Percentiles rank a stretch among this genome's conserved stretches.
phyloP scores from a whole-genome alignment of 1,140 invertebrate species.

The Rhyzopertha dominica region DNA sequence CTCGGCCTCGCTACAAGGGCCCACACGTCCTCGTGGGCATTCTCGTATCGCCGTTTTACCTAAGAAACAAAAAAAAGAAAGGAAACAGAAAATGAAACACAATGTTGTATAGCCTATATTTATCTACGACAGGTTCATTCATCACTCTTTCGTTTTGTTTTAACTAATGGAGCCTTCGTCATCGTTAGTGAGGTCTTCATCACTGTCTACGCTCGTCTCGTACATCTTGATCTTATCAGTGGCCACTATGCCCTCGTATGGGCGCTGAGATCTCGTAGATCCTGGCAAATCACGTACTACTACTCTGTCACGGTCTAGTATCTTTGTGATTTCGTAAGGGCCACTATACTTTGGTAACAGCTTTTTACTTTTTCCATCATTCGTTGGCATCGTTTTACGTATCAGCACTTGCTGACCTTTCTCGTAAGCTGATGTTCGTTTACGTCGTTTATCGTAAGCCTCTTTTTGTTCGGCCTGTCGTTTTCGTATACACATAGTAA shows the following conservation, averaged over 20 bases:
- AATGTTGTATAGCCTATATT: no score
- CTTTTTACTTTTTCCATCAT: conserved; percentile 13
- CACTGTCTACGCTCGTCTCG: background rate
- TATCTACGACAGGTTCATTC: no score
- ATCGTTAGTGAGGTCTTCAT: no score
- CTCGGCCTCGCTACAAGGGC: no score
- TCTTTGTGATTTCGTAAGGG: conserved; percentile 22
- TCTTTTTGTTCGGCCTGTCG: background rate
- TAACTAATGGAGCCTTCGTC: no score
- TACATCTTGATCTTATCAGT: conserved; percentile 14
- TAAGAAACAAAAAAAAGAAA: no score
- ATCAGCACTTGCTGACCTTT: background rate
- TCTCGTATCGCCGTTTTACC: no score
- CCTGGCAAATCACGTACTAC: conserved; percentile 23
- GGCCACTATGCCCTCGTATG: conserved; percentile 21
- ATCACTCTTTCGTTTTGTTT: no score
- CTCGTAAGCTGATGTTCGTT: background rate
- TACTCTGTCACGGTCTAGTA: no score
- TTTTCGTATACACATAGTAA: no score
- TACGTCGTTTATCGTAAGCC: background rate
- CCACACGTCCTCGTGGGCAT: no score
- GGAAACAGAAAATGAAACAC: no score
- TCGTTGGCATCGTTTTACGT: background rate
- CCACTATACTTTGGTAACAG: conserved; percentile 23
- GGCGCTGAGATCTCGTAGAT: conserved; percentile 17